Evolutionary conservation across 2,797 vertebrate species (phyloP).

Genomic region (Chrysolophus pictus): DNA sequence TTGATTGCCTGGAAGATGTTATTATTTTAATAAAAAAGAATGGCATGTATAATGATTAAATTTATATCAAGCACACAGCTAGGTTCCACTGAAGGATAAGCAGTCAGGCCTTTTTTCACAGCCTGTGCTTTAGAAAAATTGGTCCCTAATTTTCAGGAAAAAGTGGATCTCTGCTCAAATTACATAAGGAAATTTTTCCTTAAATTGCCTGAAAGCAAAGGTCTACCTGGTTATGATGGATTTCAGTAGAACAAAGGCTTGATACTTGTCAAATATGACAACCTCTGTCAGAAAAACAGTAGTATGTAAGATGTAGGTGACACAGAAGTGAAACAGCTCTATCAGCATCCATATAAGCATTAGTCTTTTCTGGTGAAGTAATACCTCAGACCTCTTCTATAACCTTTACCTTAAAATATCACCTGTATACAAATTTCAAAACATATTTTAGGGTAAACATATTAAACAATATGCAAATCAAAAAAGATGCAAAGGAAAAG

Average conservation of each 20-base stretch:
- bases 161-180: not conserved
- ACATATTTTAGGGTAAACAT: not conserved
- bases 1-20: slow-evolving; percentile 77
- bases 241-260: not conserved
- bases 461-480: not conserved
- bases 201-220: not conserved
- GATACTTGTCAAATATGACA: not conserved
- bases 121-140: not conserved
- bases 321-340: not conserved
- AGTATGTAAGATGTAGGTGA: not conserved
- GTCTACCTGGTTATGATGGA: not conserved
- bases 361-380: not conserved
- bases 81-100: slow-evolving; percentile 34
- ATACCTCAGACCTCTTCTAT: not conserved
- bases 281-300: not conserved
- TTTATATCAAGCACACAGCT: slow-evolving; percentile 63
- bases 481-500: not conserved
- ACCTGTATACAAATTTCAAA: not conserved
- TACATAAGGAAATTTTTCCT: not conserved
- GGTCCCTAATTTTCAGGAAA: not conserved
- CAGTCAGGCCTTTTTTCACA: not conserved
- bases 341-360: not conserved
- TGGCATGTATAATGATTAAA: slow-evolving; percentile 72
- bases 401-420: not conserved
- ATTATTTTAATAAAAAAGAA: slow-evolving; percentile 83